Conservation (phyloP, 2,113 vertebrate genomes). For the Bucco capensis region DNA sequence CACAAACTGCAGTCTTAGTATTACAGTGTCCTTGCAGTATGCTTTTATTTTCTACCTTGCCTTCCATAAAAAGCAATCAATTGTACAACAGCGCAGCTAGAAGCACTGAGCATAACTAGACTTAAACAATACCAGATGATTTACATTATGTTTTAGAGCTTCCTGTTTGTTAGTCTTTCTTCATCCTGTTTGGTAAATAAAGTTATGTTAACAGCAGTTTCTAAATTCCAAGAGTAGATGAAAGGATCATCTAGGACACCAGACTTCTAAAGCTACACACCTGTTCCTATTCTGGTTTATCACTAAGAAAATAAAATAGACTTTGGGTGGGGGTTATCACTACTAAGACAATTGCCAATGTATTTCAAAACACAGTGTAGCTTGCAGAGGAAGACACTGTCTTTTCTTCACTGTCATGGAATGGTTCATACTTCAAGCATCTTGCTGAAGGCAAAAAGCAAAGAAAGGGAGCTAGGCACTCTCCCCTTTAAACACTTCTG, state of each 20-base stretch:
- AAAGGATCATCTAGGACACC: background rate
- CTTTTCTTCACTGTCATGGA: background rate
- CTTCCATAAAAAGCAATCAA: background rate
- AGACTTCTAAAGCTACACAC: background rate
- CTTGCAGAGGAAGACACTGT: background rate
- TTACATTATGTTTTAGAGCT: background rate
- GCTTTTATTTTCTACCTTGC: background rate
- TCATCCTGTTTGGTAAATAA: background rate
- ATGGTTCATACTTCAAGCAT: background rate
- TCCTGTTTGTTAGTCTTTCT: background rate
- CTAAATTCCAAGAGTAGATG: background rate
- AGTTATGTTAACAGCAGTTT: background rate
- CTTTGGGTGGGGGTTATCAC: too few species aligned
- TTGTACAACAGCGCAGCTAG: background rate
- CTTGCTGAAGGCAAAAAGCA: background rate
- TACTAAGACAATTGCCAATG: background rate
- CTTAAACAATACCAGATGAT: background rate
- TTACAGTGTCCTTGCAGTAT: background rate
- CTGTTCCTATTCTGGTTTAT: background rate
- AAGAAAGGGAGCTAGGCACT: background rate
- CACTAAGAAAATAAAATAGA: too few species aligned
- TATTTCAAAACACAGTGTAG: background rate
- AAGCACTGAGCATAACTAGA: background rate
- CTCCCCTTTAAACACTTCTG: background rate
- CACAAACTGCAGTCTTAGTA: background rate